Evolutionary conservation across 2,797 vertebrate genomes (phyloP).

Genomic region (Sciurus carolinensis): DNA sequence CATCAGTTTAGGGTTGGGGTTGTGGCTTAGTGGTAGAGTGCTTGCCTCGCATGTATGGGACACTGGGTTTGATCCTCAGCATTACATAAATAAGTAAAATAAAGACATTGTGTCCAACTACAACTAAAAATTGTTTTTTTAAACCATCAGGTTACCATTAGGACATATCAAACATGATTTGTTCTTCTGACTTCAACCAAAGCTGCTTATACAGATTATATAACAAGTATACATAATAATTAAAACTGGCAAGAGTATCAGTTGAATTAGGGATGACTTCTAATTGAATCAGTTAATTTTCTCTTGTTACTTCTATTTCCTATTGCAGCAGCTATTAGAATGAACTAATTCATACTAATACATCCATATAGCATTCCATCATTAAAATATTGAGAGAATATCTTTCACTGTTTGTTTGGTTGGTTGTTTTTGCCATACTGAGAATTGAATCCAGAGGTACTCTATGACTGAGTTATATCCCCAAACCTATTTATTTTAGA

Average conservation of each 20-base stretch:
- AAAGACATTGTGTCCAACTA: too few relatives aligned
- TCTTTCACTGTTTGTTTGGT: neutral
- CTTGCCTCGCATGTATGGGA: too few relatives aligned
- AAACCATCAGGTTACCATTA: neutral
- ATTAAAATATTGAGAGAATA: constrained; percentile 27
- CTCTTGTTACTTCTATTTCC: neutral
- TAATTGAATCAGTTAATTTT: neutral
- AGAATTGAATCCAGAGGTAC: too few relatives aligned
- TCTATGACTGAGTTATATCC: too few relatives aligned
- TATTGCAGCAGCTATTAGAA: neutral
- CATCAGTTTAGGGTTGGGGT: neutral
- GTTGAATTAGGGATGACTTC: constrained; percentile 27
- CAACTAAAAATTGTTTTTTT: too few relatives aligned
- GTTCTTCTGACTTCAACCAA: constrained; percentile 17
- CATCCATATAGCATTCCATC: neutral
- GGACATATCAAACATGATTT: neutral
- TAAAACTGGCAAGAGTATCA: constrained; percentile 42
- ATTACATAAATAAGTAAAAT: too few relatives aligned
- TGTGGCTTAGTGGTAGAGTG: too few relatives aligned
- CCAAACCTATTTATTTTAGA: too few relatives aligned
- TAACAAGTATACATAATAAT: constrained; percentile 8
- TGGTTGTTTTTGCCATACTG: too few relatives aligned
- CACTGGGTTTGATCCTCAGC: too few relatives aligned
- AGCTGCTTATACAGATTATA: constrained; percentile 27
- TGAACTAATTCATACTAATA: neutral